Evolutionary conservation across 2,797 vertebrate species (phyloP).

Genomic region (Acanthurus leucopareius): DNA sequence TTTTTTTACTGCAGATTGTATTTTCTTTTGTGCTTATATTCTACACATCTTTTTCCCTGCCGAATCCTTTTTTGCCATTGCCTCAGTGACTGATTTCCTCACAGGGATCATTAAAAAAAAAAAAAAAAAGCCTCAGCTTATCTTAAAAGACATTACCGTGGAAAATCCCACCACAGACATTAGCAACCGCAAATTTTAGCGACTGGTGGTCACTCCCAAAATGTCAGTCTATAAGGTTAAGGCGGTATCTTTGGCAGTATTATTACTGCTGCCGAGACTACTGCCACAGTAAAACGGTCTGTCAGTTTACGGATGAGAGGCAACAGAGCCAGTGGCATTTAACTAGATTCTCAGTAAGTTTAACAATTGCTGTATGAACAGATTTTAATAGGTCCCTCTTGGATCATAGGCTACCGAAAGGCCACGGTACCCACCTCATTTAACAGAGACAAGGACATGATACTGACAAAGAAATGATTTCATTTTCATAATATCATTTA

Average conservation of each 20-base stretch:
- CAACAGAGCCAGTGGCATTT: slow-evolving; percentile 79
- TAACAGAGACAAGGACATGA: slow-evolving; percentile 73
- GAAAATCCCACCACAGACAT: slow-evolving; percentile 46
- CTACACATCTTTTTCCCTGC: slow-evolving; percentile 14
- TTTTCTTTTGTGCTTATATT: slow-evolving; percentile 33
- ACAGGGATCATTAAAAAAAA: slow-evolving; percentile 50
- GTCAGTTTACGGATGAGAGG: slow-evolving; percentile 76
- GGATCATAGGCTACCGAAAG: slow-evolving; percentile 77
- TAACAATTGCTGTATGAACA: slow-evolving; percentile 77
- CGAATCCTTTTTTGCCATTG: slow-evolving; percentile 21
- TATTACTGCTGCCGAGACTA: slow-evolving; percentile 59
- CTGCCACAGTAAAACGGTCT: slow-evolving; percentile 69
- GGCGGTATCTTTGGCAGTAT: slow-evolving; percentile 56
- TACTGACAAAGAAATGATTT: slow-evolving; percentile 54
- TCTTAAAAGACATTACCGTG: slow-evolving; percentile 34
- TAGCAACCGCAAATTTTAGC: slow-evolving; percentile 42
- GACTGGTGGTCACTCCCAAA: slow-evolving; percentile 51
- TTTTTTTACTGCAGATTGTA: slow-evolving; percentile 6
- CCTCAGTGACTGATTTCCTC: slow-evolving; percentile 34
- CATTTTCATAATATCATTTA: slow-evolving; percentile 63
- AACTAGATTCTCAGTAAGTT: slow-evolving; percentile 75
- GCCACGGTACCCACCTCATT: slow-evolving; percentile 76
- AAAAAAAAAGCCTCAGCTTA: slow-evolving; percentile 24
- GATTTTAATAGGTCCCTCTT: slow-evolving; percentile 82
- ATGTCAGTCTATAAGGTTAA: slow-evolving; percentile 68